A percentile compares a stretch with the other conserved stretches of the same genome.
Evolutionary conservation across 1,140 invertebrate species (phyloP).

Genomic region (Caenorhabditis brenneri): DNA sequence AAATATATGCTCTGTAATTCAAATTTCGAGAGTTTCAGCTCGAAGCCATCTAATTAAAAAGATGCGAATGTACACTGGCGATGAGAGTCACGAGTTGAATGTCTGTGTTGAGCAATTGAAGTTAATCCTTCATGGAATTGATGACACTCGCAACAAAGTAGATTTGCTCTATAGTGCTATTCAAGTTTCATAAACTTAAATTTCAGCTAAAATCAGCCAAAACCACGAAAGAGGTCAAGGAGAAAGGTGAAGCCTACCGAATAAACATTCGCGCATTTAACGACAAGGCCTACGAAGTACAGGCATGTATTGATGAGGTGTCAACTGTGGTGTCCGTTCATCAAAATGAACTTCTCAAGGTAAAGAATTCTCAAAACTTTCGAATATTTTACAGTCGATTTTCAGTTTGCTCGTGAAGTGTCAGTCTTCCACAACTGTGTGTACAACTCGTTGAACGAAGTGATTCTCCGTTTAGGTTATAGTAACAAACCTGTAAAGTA

Average conservation of each 20-base stretch:
- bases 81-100: neutral
- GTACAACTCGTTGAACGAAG: constrained; percentile 7
- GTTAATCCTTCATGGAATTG: neutral
- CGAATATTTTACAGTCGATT: neutral
- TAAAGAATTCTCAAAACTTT: neutral
- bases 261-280: neutral
- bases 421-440: neutral
- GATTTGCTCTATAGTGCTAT: neutral
- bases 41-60: neutral
- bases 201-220: neutral
- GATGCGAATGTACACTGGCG: neutral
- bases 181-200: neutral
- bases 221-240: neutral
- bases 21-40: neutral
- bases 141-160: neutral
- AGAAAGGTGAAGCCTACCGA: neutral
- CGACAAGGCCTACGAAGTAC: neutral
- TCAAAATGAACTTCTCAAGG: neutral
- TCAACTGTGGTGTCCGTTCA: neutral
- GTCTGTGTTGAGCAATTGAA: neutral
- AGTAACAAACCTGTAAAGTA: neutral
- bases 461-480: neutral
- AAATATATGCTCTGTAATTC: neutral
- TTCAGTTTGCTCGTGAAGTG: neutral
- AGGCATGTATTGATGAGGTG: neutral